A percentile compares a stretch with the other conserved stretches of the same genome.
Conservation (phyloP, 2,113 vertebrate species). For the Chamaetylas fuelleborni region DNA sequence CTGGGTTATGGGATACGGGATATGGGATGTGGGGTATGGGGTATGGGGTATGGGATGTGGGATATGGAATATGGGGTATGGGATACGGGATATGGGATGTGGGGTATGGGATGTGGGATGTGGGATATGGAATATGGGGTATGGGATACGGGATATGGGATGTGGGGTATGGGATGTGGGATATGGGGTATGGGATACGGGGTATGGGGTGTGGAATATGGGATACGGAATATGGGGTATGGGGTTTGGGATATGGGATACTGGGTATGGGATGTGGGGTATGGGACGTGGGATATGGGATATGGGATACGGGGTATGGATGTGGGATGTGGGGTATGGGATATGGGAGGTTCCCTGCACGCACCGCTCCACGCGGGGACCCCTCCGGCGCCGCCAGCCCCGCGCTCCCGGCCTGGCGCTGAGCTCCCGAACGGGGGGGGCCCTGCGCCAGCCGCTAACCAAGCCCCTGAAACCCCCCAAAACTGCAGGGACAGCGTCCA, state of each 20-base stretch:
- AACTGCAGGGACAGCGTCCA: background rate
- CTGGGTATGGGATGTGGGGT: no score
- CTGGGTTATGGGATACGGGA: background rate
- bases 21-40: background rate
- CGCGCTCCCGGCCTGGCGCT: background rate
- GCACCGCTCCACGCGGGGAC: background rate
- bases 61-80: accelerated
- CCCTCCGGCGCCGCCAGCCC: no score
- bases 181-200: no score
- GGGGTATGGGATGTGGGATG: background rate
- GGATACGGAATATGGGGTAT: background rate
- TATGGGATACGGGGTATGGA: background rate
- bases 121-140: no score
- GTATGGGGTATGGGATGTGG: background rate
- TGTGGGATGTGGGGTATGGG: background rate
- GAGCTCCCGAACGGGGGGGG: background rate
- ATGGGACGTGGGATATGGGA: no score
- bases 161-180: no score
- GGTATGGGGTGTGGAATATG: no score
- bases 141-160: no score
- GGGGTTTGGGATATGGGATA: background rate
- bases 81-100: background rate
- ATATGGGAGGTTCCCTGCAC: background rate
- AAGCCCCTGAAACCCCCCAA: background rate
- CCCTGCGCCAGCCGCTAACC: background rate